Conservation (phyloP, 2,113 vertebrate genomes). For the Hippocampus guttulatus region DNA sequence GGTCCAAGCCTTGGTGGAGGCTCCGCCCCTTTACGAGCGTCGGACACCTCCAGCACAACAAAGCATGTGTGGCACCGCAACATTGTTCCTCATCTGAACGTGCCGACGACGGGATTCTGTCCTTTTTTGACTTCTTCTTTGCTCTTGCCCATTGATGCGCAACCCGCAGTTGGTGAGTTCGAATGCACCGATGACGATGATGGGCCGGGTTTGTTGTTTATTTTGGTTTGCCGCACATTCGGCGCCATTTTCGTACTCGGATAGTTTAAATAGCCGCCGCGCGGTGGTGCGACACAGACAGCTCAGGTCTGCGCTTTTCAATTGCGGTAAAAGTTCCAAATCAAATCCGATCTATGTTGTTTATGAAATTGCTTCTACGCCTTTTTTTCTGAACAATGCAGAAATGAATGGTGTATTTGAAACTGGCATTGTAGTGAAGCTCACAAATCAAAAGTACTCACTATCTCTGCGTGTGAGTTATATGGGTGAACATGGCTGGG, state of each 20-base stretch:
- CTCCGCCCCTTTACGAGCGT: conserved; percentile 72
- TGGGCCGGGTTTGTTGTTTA: conserved; percentile 38
- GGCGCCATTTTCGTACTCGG: conserved; percentile 70
- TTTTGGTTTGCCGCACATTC: conserved; percentile 64
- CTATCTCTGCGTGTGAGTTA: background rate
- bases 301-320: background rate
- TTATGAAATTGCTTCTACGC: background rate
- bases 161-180: conserved; percentile 62
- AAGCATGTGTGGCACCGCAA: conserved; percentile 61
- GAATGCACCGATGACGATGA: background rate
- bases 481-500: conserved; percentile 24
- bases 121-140: conserved; percentile 17
- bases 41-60: conserved; percentile 65
- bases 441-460: conserved; percentile 22
- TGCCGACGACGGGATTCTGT: conserved; percentile 39
- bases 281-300: conserved; percentile 19
- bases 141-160: conserved; percentile 37
- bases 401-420: background rate
- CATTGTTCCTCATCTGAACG: conserved; percentile 45
- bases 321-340: conserved; percentile 13
- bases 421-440: background rate
- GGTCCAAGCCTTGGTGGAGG: conserved; percentile 26
- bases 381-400: background rate
- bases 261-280: conserved; percentile 66
- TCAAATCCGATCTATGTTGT: fast-evolving